Conservation (phyloP, 2,888 invertebrate species). For the Phalangium opilio region DNA sequence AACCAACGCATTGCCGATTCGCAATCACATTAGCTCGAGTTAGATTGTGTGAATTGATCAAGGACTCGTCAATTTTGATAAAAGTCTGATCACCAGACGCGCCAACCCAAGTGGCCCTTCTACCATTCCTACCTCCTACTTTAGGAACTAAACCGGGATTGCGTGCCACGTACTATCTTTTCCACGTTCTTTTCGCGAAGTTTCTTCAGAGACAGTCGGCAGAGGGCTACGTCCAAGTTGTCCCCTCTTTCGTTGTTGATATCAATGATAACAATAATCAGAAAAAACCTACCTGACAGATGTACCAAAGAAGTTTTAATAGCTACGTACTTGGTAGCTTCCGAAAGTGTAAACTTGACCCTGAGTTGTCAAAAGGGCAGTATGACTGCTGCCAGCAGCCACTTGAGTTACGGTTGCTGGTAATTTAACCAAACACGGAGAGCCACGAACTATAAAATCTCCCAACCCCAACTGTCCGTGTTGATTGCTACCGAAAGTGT, state of each 20-base stretch:
- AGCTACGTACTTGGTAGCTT: constrained; percentile 50
- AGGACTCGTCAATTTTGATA: constrained; percentile 73
- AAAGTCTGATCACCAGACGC: constrained; percentile 95
- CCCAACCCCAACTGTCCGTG: constrained; percentile 89
- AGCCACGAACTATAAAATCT: constrained; percentile 46
- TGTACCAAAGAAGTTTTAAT: constrained; percentile 9
- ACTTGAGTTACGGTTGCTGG: constrained; percentile 46
- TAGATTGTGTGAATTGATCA: constrained; percentile 79
- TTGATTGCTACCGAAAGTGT: constrained; percentile 89
- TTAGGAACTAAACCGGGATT: constrained; percentile 56
- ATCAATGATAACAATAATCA: background rate
- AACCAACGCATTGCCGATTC: constrained; percentile 66
- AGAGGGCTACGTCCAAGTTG: constrained; percentile 42
- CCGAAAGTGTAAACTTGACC: constrained; percentile 91
- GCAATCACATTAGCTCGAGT: constrained; percentile 77
- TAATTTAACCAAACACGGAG: constrained; percentile 33
- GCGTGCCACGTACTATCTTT: constrained; percentile 37
- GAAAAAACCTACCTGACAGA: background rate
- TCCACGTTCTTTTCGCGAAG: constrained; percentile 12
- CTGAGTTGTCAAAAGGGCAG: constrained; percentile 66
- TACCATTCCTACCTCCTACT: constrained; percentile 67
- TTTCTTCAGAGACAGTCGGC: constrained; percentile 11
- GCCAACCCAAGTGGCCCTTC: constrained; percentile 80
- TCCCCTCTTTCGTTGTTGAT: constrained; percentile 37
- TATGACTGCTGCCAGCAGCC: constrained; percentile 92